A percentile compares a stretch with the other conserved stretches of the same genome.
phyloP scores from a whole-genome alignment of 2,797 vertebrate species.

The Trachops cirrhosus region DNA sequence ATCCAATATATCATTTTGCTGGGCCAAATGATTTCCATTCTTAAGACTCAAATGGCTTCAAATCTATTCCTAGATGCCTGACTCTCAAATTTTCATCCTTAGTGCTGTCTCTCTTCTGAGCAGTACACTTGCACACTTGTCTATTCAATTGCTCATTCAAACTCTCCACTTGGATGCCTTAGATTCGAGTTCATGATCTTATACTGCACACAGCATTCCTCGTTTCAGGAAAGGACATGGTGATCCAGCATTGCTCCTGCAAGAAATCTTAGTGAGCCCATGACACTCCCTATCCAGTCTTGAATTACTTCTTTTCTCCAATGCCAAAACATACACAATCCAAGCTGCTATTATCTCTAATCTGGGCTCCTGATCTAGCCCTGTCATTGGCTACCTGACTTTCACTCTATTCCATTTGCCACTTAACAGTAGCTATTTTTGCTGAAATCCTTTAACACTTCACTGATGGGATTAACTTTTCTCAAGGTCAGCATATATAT shows the following conservation, averaged over 20 bases:
- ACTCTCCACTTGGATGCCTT: not conserved
- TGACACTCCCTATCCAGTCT: not conserved
- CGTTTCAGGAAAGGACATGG: not conserved
- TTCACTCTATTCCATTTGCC: not conserved
- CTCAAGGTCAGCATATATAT: not conserved
- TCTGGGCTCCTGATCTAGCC: not conserved
- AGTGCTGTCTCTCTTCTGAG: not conserved
- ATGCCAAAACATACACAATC: not conserved
- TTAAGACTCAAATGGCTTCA: constrained; percentile 1
- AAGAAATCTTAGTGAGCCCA: not conserved
- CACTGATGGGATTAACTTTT: not conserved
- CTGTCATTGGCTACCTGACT: not conserved
- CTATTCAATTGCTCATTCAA: not conserved
- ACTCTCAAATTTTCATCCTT: not conserved
- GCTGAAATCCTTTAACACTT: not conserved
- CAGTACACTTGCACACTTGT: not conserved
- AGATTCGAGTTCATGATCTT: not conserved
- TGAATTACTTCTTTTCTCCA: constrained; percentile 32
- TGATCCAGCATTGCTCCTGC: not conserved
- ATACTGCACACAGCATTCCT: not conserved
- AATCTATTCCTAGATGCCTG: not conserved
- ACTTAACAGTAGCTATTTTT: not conserved
- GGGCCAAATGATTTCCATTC: constrained; percentile 17
- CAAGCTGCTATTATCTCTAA: not conserved
- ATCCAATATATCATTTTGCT: not conserved